Evolutionary conservation across 2,113 vertebrate genomes (phyloP), one percentile per base, ranked within the genome.

Genomic region (Oostethus manadensis): DNA sequence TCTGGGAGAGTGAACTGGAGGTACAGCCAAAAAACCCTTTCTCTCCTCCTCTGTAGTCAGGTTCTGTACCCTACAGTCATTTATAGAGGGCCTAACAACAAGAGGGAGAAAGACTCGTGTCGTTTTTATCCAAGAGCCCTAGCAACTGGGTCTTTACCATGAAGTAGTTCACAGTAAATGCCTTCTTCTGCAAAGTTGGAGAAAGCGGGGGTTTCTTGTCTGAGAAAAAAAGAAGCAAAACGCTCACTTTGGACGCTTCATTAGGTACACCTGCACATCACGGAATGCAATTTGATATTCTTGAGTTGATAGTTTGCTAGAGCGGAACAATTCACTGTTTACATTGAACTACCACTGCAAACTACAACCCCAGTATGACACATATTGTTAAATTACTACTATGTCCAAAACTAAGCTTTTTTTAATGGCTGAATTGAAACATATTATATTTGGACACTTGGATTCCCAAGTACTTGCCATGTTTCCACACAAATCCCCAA

Each of bases 1-100:
- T 93, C 66, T 93, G 93, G 71, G 97, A 99, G 84, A 94, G 92
- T 0, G 96, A 99, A 62, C 89, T 99, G 56, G 96, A 99, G 96
- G 97, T 99, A 92, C 70, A 83, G 43, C n/a, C 0, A 48, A 16
- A 48, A 29, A 55, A 23, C 23, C 26, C 56, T 22, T 23, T 58
- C 56, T 43, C 9, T 48, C 17, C 17, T 23, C 29, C 56, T 26
- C 22, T 21, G 38, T 42, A 10, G 56, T 53, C 51, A 54, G 38
- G 17, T 33, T 33, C 29, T 50, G 13, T 7, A 6, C 15, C 42
- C 23, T 6, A 8, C 40, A 61, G 67, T 4, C 18, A 49, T n/a
- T 46, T 33, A 33, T 44, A 0, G 10, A 45, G 29, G 16, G 18
- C 0, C 11, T 7, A 8, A 33, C 13, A 13, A 17, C 0, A 51